A percentile compares a stretch with the other conserved stretches of the same genome.
phyloP scores from a whole-genome alignment of 2,888 invertebrate species.

The Periphyllus acericola region DNA sequence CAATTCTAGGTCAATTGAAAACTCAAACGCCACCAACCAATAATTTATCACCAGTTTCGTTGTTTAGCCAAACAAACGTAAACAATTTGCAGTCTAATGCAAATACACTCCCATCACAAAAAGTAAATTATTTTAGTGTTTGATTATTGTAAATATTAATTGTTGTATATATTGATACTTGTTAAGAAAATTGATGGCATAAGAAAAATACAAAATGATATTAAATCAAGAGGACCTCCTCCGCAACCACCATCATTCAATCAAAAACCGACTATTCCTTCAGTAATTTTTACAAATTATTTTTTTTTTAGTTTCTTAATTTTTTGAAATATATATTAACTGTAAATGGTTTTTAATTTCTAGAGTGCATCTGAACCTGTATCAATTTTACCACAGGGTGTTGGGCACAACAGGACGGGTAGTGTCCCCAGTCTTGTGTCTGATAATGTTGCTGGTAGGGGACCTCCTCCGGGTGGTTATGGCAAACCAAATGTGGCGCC shows the following conservation, averaged over 20 bases:
- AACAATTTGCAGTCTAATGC: slow-evolving; percentile 37
- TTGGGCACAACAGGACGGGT: slow-evolving; percentile 64
- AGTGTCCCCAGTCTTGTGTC: slow-evolving; percentile 62
- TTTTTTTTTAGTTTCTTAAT: neutral
- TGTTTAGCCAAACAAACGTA: slow-evolving; percentile 33
- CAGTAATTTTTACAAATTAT: slow-evolving; percentile 47
- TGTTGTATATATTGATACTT: slow-evolving; percentile 21
- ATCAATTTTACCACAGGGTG: slow-evolving; percentile 66
- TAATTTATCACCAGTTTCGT: slow-evolving; percentile 30
- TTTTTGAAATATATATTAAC: neutral
- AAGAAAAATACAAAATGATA: slow-evolving; percentile 66
- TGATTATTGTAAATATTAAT: neutral
- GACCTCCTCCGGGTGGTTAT: slow-evolving; percentile 69
- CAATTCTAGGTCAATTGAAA: slow-evolving; percentile 26
- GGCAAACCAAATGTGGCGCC: slow-evolving; percentile 88
- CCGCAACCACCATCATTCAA: slow-evolving; percentile 71
- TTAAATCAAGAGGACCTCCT: slow-evolving; percentile 78
- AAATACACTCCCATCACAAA: slow-evolving; percentile 46
- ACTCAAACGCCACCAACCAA: slow-evolving; percentile 22
- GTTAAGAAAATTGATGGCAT: slow-evolving; percentile 63
- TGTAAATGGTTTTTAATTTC: slow-evolving; percentile 64
- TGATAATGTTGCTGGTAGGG: slow-evolving; percentile 48
- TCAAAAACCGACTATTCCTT: slow-evolving; percentile 68
- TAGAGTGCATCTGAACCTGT: slow-evolving; percentile 75
- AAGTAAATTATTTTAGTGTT: slow-evolving; percentile 14